These are phyloP conservation scores for Thermophis baileyi DNA, from an alignment of 2,113 vertebrate genomes.

Conservation along the genomic window DNA sequence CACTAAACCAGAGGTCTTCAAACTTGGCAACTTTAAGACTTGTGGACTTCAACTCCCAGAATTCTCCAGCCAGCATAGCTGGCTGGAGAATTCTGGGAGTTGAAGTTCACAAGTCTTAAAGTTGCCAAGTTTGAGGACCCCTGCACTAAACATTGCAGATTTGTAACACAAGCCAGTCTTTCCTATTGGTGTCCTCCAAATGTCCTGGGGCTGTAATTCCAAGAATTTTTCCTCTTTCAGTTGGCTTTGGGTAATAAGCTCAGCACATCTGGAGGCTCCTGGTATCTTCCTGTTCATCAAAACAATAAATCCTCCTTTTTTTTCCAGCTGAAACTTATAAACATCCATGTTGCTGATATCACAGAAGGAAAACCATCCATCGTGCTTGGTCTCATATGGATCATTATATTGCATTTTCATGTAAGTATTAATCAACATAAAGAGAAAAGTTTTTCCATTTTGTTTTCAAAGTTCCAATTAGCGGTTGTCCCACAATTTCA, in stretches of 20 bases:
- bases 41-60: no score
- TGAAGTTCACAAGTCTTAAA: no score
- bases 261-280: not conserved
- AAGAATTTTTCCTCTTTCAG: not conserved
- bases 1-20: no score
- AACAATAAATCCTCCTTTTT: conserved; percentile 39
- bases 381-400: conserved; percentile 95
- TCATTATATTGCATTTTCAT: conserved; percentile 94
- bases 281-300: conserved; percentile 35
- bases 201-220: not conserved
- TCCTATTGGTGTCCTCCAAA: not conserved
- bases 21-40: no score
- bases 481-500: not conserved
- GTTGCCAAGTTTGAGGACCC: no score
- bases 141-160: not conserved
- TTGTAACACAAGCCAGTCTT: conserved; percentile 5
- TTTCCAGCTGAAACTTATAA: conserved; percentile 90
- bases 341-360: conserved; percentile 95
- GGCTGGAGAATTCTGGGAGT: no score
- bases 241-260: not conserved
- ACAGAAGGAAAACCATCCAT: conserved; percentile 93
- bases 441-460: not conserved
- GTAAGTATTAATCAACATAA: conserved; percentile 70
- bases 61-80: no score
- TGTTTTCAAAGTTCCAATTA: not conserved